Percentiles rank a stretch among this genome's conserved stretches.
Evolutionary conservation across 2,888 invertebrate genomes (phyloP).

Genomic region (Polyommatus iphigenia): DNA sequence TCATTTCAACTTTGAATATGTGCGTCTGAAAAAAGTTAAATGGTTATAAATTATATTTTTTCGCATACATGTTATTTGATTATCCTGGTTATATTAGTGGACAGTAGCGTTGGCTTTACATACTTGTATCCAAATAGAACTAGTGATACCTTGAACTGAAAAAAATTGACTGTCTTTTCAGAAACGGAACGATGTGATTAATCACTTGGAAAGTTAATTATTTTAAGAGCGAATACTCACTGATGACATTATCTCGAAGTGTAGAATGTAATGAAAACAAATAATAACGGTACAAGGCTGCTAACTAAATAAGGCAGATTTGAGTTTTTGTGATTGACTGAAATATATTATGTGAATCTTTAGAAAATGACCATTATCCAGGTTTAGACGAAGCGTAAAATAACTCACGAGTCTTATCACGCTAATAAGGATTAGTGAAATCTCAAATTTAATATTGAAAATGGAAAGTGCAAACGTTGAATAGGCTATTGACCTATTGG

Average conservation of each 20-base stretch:
- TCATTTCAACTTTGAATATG: slow-evolving; percentile 94
- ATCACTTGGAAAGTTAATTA: background rate
- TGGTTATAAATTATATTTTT: background rate
- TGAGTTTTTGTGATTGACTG: background rate
- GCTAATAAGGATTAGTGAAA: background rate
- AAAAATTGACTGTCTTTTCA: background rate
- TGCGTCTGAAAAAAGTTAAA: slow-evolving; percentile 75
- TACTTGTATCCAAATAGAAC: no score
- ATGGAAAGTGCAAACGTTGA: background rate
- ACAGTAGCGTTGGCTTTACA: no score
- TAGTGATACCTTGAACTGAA: no score
- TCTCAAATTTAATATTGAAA: background rate
- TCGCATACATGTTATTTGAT: background rate
- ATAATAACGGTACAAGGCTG: background rate
- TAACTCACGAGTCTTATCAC: background rate
- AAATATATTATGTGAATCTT: background rate
- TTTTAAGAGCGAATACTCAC: background rate
- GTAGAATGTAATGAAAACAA: background rate
- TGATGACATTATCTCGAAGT: slow-evolving; percentile 21
- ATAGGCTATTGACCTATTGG: background rate
- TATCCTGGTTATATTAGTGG: no score
- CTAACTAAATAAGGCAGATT: background rate
- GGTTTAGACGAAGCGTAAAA: background rate
- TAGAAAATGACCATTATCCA: background rate
- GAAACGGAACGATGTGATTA: background rate